A percentile compares a stretch with the other conserved stretches of the same genome.
Conservation (phyloP, 2,797 vertebrate genomes). For the Tragelaphus eurycerus region DNA sequence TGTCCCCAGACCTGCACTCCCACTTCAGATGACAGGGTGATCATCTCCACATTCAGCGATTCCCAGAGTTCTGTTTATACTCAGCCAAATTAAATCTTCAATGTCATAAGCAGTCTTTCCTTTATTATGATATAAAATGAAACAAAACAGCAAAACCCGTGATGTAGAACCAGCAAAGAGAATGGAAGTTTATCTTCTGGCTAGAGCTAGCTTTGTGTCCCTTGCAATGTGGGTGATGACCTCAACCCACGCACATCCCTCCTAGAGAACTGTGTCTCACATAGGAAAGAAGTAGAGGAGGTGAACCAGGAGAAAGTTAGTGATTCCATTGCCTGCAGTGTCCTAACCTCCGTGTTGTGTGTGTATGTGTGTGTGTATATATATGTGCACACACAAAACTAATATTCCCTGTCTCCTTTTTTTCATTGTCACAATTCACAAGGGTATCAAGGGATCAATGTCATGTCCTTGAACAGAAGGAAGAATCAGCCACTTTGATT, state of each 20-base stretch:
- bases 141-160: not conserved
- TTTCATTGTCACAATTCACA: not conserved
- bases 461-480: not conserved
- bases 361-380: accelerated
- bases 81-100: not conserved
- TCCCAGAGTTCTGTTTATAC: not conserved
- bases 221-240: not conserved
- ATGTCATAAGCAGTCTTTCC: not conserved
- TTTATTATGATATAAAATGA: constrained; percentile 31
- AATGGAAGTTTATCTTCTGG: not conserved
- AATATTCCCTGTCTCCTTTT: not conserved
- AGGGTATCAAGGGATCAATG: not conserved
- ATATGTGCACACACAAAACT: not conserved
- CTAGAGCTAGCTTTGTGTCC: not conserved
- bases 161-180: not conserved
- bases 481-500: not conserved
- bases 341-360: not conserved
- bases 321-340: not conserved
- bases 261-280: not conserved
- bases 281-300: not conserved
- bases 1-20: not conserved
- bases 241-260: not conserved
- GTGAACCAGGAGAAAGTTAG: not conserved
- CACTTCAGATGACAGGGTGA: not conserved
- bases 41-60: not conserved